Conservation (phyloP, 2,797 vertebrate species). For the Thamnophis elegans region DNA sequence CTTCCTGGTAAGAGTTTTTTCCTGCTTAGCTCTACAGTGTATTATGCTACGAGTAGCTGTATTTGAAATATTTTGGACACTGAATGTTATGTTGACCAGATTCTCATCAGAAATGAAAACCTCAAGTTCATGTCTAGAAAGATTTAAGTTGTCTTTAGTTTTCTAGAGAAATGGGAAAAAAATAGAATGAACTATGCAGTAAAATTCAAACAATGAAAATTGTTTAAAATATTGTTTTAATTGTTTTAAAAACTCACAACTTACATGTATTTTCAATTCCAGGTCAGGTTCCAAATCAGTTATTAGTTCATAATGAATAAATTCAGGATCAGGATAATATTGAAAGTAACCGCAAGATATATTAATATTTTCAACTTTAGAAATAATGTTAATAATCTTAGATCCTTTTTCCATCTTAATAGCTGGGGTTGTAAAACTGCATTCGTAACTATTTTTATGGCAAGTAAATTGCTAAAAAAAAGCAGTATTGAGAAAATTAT, state of each 20-base stretch:
- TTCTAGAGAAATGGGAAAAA: constrained; percentile 74
- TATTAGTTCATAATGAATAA: constrained; percentile 76
- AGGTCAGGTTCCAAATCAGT: constrained; percentile 70
- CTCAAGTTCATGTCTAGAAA: constrained; percentile 74
- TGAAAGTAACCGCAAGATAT: constrained; percentile 72
- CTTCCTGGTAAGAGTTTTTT: constrained; percentile 51
- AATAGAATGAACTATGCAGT: constrained; percentile 20
- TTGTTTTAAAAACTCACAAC: constrained; percentile 38
- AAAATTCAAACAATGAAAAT: neutral
- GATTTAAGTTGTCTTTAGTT: constrained; percentile 79
- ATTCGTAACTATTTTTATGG: constrained; percentile 54
- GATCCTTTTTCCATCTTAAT: constrained; percentile 61
- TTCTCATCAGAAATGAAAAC: constrained; percentile 68
- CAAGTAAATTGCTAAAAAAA: constrained; percentile 64
- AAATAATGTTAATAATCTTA: constrained; percentile 60
- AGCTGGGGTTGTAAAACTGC: constrained; percentile 67
- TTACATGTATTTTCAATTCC: constrained; percentile 77
- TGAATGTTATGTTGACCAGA: constrained; percentile 63
- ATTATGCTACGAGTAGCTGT: constrained; percentile 71
- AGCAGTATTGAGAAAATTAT: constrained; percentile 30
- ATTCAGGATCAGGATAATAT: constrained; percentile 82
- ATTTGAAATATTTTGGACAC: constrained; percentile 67
- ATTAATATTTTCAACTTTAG: constrained; percentile 75
- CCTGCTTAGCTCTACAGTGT: constrained; percentile 71
- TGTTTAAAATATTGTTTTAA: constrained; percentile 39